phyloP scores from a whole-genome alignment of 2,888 invertebrate genomes.

The Ametastegia equiseti region DNA sequence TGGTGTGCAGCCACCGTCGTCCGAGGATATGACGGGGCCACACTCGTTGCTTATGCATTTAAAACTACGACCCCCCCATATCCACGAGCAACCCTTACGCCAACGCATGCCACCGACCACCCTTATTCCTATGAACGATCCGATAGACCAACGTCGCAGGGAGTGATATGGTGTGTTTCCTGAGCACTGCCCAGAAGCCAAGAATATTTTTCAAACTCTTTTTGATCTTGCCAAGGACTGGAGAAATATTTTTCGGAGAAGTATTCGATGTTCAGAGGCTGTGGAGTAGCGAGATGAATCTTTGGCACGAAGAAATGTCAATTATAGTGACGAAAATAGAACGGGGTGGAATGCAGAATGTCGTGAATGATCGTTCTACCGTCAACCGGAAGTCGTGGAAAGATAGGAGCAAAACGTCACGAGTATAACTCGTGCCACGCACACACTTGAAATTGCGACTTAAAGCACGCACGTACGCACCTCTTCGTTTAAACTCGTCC shows the following conservation, averaged over 20 bases:
- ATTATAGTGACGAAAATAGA: conserved; percentile 26
- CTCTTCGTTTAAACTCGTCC: conserved; percentile 38
- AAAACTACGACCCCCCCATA: conserved; percentile 60
- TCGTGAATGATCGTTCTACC: conserved; percentile 11
- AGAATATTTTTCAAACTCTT: neutral
- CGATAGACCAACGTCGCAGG: neutral
- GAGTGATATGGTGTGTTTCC: neutral
- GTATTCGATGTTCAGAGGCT: neutral
- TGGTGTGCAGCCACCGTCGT: conserved; percentile 50
- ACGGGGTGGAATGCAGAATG: conserved; percentile 24
- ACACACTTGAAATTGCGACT: neutral
- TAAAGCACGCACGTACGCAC: conserved; percentile 22
- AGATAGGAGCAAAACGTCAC: neutral
- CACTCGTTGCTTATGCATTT: conserved; percentile 70
- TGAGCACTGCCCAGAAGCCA: neutral
- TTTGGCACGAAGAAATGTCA: conserved; percentile 6
- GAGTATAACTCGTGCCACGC: neutral
- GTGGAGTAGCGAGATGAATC: neutral
- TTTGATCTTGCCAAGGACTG: neutral
- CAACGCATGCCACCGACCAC: conserved; percentile 52
- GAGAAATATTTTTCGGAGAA: neutral
- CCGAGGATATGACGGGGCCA: conserved; percentile 43
- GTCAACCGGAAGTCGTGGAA: conserved; percentile 32
- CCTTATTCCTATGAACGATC: neutral
- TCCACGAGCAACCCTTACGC: conserved; percentile 62